phyloP scores from a whole-genome alignment of 1,140 invertebrate genomes.

The Archivesica marissinica region DNA sequence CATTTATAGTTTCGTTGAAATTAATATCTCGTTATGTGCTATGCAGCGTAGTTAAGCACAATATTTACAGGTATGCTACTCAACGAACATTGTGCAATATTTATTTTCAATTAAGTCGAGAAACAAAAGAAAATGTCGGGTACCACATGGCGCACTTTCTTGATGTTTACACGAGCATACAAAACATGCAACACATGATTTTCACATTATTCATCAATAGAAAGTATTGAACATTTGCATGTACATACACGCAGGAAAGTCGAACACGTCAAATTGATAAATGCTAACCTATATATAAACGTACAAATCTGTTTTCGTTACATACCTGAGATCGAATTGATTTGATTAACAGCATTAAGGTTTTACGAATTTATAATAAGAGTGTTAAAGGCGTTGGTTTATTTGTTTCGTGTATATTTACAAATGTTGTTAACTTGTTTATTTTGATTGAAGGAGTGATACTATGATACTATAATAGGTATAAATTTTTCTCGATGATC shows the following conservation, averaged over 20 bases:
- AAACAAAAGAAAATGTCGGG: neutral
- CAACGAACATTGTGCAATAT: neutral
- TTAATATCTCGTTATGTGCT: no score
- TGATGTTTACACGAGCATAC: neutral
- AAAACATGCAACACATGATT: neutral
- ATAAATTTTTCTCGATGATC: neutral
- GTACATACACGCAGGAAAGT: neutral
- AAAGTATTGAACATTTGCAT: conserved; percentile 7
- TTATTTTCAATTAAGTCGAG: neutral
- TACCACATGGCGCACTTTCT: neutral
- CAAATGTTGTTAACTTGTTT: conserved; percentile 16
- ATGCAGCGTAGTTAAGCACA: no score
- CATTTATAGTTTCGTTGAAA: no score
- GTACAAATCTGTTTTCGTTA: conserved; percentile 16
- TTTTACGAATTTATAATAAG: no score
- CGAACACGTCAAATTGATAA: neutral
- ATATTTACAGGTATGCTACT: no score
- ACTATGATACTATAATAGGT: neutral
- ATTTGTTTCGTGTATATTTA: conserved; percentile 21
- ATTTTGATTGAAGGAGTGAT: neutral
- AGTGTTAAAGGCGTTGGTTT: conserved; percentile 23
- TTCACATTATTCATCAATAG: neutral
- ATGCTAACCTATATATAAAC: no score
- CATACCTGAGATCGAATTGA: neutral
- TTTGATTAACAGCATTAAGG: conserved; percentile 20